phyloP scores from a whole-genome alignment of 1,140 invertebrate genomes.

The Drosophila setifemur region DNA sequence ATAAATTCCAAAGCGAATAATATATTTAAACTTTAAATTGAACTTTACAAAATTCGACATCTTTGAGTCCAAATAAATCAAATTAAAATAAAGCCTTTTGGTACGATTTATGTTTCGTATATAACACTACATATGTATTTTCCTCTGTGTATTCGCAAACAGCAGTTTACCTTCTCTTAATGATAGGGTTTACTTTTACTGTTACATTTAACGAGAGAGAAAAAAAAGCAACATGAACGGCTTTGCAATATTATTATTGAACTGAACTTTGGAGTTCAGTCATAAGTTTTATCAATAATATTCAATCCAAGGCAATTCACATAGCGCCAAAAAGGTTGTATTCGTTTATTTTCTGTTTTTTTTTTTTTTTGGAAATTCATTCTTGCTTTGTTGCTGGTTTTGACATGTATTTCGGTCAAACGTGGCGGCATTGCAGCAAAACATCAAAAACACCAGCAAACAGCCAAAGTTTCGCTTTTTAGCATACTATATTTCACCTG shows the following conservation, averaged over 20 bases:
- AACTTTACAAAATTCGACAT: too few species aligned
- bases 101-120: too few species aligned
- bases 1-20: too few species aligned
- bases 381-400: slow-evolving; percentile 32
- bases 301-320: slow-evolving; percentile 66
- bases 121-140: too few species aligned
- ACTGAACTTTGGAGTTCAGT: slow-evolving; percentile 19
- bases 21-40: too few species aligned
- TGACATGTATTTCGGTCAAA: slow-evolving; percentile 66
- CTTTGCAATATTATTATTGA: slow-evolving; percentile 44
- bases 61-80: too few species aligned
- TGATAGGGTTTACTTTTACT: slow-evolving; percentile 43
- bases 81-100: too few species aligned
- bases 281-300: slow-evolving; percentile 81
- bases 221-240: not conserved
- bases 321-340: slow-evolving; percentile 10
- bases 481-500: slow-evolving; percentile 57
- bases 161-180: not conserved
- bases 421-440: slow-evolving; percentile 55
- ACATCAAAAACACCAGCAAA: slow-evolving; percentile 28
- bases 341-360: slow-evolving; percentile 31
- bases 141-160: not conserved
- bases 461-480: slow-evolving; percentile 55
- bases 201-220: slow-evolving; percentile 5
- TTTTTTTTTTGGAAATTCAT: slow-evolving; percentile 45